phyloP scores from a whole-genome alignment of 2,888 invertebrate genomes.

The Epiblema foenella region DNA sequence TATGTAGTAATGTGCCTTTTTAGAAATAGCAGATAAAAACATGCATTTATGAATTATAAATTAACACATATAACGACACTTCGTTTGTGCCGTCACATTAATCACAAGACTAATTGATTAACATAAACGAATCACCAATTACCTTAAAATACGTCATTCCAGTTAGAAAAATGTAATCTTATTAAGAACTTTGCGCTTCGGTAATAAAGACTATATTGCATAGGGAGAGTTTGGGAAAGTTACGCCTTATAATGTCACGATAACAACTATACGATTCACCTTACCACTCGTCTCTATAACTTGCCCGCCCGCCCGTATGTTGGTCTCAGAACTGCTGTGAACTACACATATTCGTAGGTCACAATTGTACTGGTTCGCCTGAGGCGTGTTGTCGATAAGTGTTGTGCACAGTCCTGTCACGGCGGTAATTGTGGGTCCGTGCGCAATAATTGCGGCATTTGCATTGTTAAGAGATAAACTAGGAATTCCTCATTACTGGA shows the following conservation, averaged over 20 bases:
- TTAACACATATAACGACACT: background rate
- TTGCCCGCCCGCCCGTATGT: background rate
- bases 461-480: constrained; percentile 53
- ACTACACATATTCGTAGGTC: background rate
- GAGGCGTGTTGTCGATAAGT: background rate
- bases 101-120: constrained; percentile 23
- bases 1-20: too few relatives aligned
- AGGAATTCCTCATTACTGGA: constrained; percentile 60
- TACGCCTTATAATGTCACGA: background rate
- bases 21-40: background rate
- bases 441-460: constrained; percentile 47
- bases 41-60: background rate
- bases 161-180: background rate
- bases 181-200: background rate
- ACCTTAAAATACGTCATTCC: background rate
- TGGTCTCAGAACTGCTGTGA: background rate
- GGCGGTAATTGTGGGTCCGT: constrained; percentile 37
- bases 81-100: background rate
- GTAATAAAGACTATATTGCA: background rate
- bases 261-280: background rate
- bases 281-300: background rate
- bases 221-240: background rate
- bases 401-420: constrained; percentile 8
- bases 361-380: background rate
- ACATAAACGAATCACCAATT: constrained; percentile 18